Base-by-base conservation (phyloP, 2,888 invertebrate genomes). In the Tinea trinotella region DNA sequence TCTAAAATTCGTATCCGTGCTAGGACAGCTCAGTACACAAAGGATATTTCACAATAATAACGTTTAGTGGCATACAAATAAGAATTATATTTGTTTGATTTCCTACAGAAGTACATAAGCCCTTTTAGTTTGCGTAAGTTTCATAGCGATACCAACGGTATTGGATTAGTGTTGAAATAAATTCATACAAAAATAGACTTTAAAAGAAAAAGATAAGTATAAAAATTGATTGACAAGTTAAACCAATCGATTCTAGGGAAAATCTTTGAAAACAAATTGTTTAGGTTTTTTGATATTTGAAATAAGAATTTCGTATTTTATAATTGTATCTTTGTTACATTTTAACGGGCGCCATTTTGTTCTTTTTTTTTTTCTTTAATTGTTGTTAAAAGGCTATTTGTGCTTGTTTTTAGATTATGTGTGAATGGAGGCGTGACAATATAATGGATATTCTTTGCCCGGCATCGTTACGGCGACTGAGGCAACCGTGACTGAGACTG, bases 131-230 rank as follows among this genome's bases (percentile, higher is more conserved):
- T 40, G n/a, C 12, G 40, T 6, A 40, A 40, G 13, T 40, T 40
- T 40, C 15, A 40, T 40, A 40, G 40, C 40, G 13, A 40, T 40
- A 40, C 13, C 40, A 40, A 40, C 40, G 40, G 40, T 40, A 40
- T 40, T 40, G 40, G 40, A 40, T 40, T 40, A 40, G 40, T 40
- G 40, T 40, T 40, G 15, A 13, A 12, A 15, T n/a, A 12, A 6
- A 40, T 13, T 6, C 40, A 40, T 1, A 40, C 40, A 6, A 40
- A 13, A 15, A 2, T 40, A n/a, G 15, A 12, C 40, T 12, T 40
- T 40, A 40, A 13, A 15, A 6, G 12, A 40, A n/a, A 15, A 40
- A 40, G 13, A n/a, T 40, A 40, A 17, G 48, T 1, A 19, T 19
- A n/a, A 19, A 48, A 18, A 10, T 48, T n/a, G 18, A 3, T 18